Conservation (phyloP, 2,113 vertebrate species). For the Arenaria interpres region DNA sequence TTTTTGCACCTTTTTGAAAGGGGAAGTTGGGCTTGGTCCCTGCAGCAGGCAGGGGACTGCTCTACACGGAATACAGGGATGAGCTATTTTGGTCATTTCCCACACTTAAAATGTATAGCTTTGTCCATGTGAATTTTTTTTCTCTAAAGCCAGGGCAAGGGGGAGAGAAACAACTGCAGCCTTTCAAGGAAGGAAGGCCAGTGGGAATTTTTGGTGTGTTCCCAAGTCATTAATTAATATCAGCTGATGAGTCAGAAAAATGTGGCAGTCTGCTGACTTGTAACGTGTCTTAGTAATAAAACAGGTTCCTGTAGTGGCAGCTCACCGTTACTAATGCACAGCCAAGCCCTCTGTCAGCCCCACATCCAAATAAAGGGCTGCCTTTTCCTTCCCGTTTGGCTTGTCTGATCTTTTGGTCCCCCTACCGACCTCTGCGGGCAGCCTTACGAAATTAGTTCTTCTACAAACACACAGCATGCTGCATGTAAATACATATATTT, state of each 20-base stretch:
- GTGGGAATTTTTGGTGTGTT: neutral
- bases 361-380: neutral
- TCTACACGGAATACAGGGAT: neutral
- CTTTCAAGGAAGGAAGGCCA: constrained; percentile 25
- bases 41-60: neutral
- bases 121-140: neutral
- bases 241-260: constrained; percentile 45
- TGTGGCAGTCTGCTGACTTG: constrained; percentile 44
- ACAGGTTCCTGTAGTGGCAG: neutral
- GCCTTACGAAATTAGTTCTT: neutral
- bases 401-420: neutral
- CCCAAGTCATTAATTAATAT: constrained; percentile 45
- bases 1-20: neutral
- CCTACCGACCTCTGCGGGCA: neutral
- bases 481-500: neutral
- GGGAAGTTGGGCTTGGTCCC: neutral
- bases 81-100: neutral
- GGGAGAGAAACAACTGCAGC: neutral
- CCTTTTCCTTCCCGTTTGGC: neutral
- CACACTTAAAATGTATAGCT: neutral
- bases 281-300: constrained; percentile 6
- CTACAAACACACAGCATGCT: neutral
- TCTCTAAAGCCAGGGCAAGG: neutral
- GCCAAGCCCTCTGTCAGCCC: neutral
- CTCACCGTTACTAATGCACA: neutral